These are phyloP conservation scores for Hippocampus abdominalis DNA, from an alignment of 2,113 vertebrate species.

Conservation along the genomic window DNA sequence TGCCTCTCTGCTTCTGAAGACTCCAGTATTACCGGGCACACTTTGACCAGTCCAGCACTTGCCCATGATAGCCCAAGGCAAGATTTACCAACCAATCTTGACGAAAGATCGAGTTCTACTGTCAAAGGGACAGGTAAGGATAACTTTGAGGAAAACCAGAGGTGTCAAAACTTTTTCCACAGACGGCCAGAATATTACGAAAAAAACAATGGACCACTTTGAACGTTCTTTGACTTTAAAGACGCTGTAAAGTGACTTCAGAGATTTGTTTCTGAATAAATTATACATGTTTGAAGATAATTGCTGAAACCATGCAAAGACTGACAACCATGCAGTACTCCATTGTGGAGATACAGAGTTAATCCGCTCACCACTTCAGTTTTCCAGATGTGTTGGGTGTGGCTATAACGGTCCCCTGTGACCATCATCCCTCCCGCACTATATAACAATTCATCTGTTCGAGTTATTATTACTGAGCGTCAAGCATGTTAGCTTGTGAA, in stretches of 20 bases:
- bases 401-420: too few relatives aligned
- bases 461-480: too few relatives aligned
- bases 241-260: neutral
- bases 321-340: neutral
- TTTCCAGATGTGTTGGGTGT: neutral
- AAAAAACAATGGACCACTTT: neutral
- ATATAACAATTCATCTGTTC: too few relatives aligned
- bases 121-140: constrained; percentile 33
- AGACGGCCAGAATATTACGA: neutral
- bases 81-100: constrained; percentile 27
- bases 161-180: neutral
- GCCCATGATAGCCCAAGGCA: constrained; percentile 21
- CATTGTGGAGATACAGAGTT: neutral
- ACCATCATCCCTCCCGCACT: too few relatives aligned
- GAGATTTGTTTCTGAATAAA: neutral
- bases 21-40: constrained; percentile 28
- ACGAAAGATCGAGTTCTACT: constrained; percentile 12
- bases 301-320: neutral
- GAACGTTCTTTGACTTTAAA: neutral
- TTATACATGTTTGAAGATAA: neutral
- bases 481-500: too few relatives aligned
- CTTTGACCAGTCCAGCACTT: constrained; percentile 27
- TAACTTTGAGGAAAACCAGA: neutral
- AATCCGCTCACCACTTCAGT: neutral
- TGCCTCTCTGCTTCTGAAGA: constrained; percentile 13